These are phyloP conservation scores for Corvus hawaiiensis DNA, from an alignment of 2,113 vertebrate species.

Conservation along the genomic window DNA sequence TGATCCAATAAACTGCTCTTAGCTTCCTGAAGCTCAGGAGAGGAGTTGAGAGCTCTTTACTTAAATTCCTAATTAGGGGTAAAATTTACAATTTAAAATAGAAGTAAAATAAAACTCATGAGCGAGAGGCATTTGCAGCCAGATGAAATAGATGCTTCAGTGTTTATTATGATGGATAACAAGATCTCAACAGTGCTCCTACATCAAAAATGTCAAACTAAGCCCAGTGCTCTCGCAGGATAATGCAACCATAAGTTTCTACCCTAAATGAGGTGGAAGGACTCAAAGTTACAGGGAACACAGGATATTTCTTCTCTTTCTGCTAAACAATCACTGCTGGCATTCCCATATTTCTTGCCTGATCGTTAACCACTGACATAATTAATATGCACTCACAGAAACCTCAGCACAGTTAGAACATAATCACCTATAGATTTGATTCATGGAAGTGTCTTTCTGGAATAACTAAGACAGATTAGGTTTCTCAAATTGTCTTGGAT, in stretches of 20 bases:
- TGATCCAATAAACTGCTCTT: neutral
- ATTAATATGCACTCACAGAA: constrained; percentile 71
- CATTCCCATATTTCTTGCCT: constrained; percentile 43
- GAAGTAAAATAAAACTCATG: neutral
- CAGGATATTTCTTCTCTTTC: neutral
- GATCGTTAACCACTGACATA: constrained; percentile 68
- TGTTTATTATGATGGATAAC: neutral
- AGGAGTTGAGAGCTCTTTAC: neutral
- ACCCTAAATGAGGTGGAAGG: neutral
- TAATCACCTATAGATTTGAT: constrained; percentile 75
- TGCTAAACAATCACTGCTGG: constrained; percentile 21
- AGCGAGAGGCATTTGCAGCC: neutral
- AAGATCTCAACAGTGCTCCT: neutral
- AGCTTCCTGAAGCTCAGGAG: neutral
- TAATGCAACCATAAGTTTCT: neutral
- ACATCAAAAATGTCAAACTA: neutral
- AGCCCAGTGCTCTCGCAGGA: neutral
- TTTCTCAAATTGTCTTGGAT: constrained; percentile 63
- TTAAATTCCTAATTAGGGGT: neutral
- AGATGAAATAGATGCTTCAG: neutral
- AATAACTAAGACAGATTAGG: constrained; percentile 70
- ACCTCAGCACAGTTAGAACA: constrained; percentile 66
- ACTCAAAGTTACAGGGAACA: neutral
- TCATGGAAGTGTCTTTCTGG: constrained; percentile 68
- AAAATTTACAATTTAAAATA: neutral